Conservation (phyloP, 2,888 invertebrate species). For the Thysanoteuthis rhombus region DNA sequence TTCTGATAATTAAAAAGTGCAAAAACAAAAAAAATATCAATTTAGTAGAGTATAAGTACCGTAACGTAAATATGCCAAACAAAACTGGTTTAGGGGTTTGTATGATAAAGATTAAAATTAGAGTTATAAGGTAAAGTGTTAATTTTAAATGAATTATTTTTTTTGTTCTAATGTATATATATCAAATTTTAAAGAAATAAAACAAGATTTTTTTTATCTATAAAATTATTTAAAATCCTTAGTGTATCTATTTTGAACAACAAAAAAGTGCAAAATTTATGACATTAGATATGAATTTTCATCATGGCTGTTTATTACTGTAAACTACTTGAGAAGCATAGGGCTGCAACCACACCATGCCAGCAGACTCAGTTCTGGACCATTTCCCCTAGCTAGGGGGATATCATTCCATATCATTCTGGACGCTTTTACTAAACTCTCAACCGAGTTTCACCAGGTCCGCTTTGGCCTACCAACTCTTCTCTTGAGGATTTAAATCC, state of each 20-base stretch:
- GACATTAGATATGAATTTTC: neutral
- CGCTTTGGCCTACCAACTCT: too few species aligned
- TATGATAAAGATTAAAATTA: neutral
- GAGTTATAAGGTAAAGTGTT: neutral
- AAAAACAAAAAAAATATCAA: neutral
- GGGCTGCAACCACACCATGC: too few species aligned
- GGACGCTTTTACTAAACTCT: too few species aligned
- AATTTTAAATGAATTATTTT: neutral
- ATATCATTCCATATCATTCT: too few species aligned
- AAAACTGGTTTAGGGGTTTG: neutral
- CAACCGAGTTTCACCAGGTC: too few species aligned
- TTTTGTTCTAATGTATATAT: neutral
- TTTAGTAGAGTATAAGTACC: neutral
- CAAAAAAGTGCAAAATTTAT: neutral
- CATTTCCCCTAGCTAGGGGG: too few species aligned
- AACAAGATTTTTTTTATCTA: neutral
- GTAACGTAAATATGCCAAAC: neutral
- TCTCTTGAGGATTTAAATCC: too few species aligned
- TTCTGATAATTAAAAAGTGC: neutral
- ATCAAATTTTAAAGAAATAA: neutral
- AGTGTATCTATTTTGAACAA: neutral
- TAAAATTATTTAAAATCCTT: neutral
- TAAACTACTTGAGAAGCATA: too few species aligned
- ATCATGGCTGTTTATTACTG: too few species aligned
- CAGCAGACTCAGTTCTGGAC: too few species aligned